Percentiles rank a stretch among this genome's conserved stretches.
These are phyloP conservation scores for Saturnia japonica DNA, from an alignment of 2,888 invertebrate species.

Conservation along the genomic window DNA sequence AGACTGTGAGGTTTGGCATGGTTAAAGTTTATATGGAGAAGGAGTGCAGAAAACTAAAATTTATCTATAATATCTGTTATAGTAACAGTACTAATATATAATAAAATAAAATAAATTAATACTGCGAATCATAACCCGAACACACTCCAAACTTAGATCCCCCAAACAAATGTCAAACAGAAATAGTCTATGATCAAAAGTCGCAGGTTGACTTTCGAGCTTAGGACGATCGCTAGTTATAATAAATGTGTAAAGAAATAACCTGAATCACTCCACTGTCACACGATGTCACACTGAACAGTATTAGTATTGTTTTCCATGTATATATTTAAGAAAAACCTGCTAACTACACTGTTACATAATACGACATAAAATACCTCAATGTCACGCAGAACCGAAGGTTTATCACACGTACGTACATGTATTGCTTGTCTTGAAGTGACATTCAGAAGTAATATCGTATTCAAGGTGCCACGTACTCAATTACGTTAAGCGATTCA, in stretches of 20 bases:
- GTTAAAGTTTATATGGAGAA: too few relatives aligned
- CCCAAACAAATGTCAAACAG: too few relatives aligned
- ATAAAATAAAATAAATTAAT: too few relatives aligned
- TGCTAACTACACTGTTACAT: neutral
- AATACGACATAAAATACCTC: conserved; percentile 2
- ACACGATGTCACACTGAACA: neutral
- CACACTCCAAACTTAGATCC: too few relatives aligned
- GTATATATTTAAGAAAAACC: neutral
- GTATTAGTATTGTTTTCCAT: neutral
- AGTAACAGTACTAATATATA: too few relatives aligned
- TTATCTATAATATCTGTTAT: too few relatives aligned
- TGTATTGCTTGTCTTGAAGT: conserved; percentile 15
- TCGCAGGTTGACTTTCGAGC: too few relatives aligned
- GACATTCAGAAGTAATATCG: conserved; percentile 38
- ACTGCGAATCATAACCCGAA: too few relatives aligned
- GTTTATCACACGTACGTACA: conserved; percentile 9
- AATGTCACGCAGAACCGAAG: conserved; percentile 6
- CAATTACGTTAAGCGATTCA: conserved; percentile 28
- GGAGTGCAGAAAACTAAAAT: too few relatives aligned
- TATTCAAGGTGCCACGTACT: conserved; percentile 20
- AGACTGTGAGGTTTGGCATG: too few relatives aligned
- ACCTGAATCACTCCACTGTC: neutral
- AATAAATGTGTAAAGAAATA: neutral
- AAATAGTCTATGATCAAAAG: too few relatives aligned
- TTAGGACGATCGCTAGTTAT: too few relatives aligned